Percentiles rank a stretch among this genome's conserved stretches.
Conservation (phyloP, 2,113 vertebrate genomes). For the Abramis brama region DNA sequence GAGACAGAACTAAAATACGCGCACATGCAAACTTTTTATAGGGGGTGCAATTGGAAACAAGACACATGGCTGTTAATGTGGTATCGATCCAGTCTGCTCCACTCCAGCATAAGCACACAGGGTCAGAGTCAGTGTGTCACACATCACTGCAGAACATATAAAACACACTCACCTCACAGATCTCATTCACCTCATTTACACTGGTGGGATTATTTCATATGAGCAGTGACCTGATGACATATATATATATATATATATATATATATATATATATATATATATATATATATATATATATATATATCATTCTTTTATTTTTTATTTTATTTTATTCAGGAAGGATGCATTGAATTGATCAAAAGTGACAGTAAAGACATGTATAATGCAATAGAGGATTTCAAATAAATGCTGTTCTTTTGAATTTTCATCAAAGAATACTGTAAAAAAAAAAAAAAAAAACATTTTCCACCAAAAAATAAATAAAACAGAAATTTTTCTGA, state of each 20-base stretch:
- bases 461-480: too few relatives aligned
- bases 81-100: neutral
- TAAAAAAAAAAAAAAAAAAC: too few relatives aligned
- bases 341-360: neutral
- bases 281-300: too few relatives aligned
- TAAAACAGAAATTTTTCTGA: neutral
- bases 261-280: too few relatives aligned
- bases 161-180: conserved; percentile 19
- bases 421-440: too few relatives aligned
- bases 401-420: too few relatives aligned
- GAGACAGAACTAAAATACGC: neutral
- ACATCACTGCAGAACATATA: conserved; percentile 4
- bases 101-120: neutral
- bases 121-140: conserved; percentile 10
- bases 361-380: neutral
- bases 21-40: neutral
- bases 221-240: neutral
- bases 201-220: conserved; percentile 22
- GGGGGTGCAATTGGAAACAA: conserved; percentile 1
- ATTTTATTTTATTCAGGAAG: too few relatives aligned
- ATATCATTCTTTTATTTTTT: too few relatives aligned
- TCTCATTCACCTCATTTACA: neutral
- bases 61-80: conserved; percentile 14
- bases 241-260: too few relatives aligned
- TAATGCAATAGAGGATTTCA: too few relatives aligned